phyloP scores from a whole-genome alignment of 2,113 vertebrate genomes.

The Aldabrachelys gigantea region DNA sequence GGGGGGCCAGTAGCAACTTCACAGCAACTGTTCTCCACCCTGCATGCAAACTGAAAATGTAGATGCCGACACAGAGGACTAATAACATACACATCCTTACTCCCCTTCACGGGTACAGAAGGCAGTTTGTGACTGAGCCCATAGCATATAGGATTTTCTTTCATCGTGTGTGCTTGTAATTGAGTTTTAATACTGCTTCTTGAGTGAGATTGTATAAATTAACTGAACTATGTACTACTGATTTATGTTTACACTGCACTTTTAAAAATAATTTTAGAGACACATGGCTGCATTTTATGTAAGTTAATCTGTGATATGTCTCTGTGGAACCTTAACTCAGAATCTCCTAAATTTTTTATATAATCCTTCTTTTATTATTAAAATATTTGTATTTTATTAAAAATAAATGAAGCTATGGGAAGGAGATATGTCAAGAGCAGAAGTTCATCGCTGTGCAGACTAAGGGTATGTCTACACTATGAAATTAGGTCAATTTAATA shows the following conservation, averaged over 20 bases:
- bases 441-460: neutral
- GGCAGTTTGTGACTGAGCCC: neutral
- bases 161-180: neutral
- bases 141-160: neutral
- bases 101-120: too few species aligned
- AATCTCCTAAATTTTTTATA: neutral
- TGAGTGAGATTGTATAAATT: neutral
- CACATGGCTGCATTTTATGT: neutral
- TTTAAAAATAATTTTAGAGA: neutral
- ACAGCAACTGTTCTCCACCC: too few species aligned
- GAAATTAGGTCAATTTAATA: too few species aligned
- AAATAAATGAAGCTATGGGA: neutral
- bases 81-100: too few species aligned
- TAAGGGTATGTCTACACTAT: too few species aligned
- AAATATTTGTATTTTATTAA: neutral
- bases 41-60: too few species aligned
- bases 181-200: neutral
- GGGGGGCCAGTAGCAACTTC: too few species aligned
- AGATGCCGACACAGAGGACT: too few species aligned
- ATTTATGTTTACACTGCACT: neutral
- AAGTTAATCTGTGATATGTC: neutral
- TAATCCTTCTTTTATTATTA: neutral
- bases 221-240: neutral
- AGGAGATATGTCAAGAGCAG: neutral
- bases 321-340: neutral